Conservation (phyloP, 2,888 invertebrate species). For the Reticulitermes lucifugus region DNA sequence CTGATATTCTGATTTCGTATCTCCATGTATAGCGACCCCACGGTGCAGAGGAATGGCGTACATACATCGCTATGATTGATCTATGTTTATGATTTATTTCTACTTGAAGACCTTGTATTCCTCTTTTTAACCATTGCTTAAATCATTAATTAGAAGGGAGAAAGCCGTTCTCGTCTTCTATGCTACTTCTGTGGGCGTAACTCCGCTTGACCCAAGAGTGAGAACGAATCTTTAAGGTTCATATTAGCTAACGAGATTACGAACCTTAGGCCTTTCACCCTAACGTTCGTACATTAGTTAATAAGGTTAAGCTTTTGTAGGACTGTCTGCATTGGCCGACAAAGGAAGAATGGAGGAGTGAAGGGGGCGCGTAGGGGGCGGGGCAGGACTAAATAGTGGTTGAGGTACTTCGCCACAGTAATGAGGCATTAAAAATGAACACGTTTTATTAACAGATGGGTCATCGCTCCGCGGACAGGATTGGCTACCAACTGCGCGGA, state of each 20-base stretch:
- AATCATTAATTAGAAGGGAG: constrained; percentile 6
- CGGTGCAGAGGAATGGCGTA: too few species aligned
- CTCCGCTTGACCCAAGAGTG: background rate
- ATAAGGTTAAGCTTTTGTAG: constrained; percentile 23
- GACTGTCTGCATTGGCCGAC: constrained; percentile 7
- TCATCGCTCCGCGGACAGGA: constrained; percentile 6
- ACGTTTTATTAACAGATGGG: constrained; percentile 27
- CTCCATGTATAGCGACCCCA: too few species aligned
- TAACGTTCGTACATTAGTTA: constrained; percentile 23
- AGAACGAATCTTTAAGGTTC: background rate
- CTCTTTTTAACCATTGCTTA: background rate
- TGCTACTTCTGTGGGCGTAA: constrained; percentile 6
- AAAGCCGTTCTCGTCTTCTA: background rate
- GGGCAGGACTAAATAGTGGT: background rate
- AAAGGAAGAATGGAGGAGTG: background rate
- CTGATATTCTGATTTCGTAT: too few species aligned
- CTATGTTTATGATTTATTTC: constrained; percentile 8
- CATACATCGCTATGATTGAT: background rate
- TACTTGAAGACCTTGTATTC: background rate
- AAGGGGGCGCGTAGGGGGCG: background rate
- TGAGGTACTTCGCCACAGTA: constrained; percentile 18
- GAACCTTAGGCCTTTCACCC: constrained; percentile 3
- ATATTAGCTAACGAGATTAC: constrained; percentile 32
- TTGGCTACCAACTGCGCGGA: background rate
- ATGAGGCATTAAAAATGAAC: constrained; percentile 45